Evolutionary conservation across 1,140 invertebrate genomes (phyloP).

Genomic region (Tetragnatha versicolor): DNA sequence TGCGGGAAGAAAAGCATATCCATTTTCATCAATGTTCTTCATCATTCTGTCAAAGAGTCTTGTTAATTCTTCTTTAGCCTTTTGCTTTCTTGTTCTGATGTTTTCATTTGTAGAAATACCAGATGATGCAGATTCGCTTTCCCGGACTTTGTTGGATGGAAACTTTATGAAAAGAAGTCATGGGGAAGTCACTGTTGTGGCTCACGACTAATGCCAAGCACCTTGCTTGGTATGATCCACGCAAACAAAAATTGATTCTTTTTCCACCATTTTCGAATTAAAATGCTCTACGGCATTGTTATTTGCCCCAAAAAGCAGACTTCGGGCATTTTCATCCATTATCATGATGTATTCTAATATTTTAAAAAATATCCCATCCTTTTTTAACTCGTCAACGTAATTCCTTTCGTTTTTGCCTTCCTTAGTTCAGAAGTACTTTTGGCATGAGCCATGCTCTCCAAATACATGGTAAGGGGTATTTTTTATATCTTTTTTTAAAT

Average conservation of each 20-base stretch:
- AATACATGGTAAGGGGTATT: slow-evolving; percentile 62
- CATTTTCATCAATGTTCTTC: no score
- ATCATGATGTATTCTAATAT: background rate
- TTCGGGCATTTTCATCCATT: slow-evolving; percentile 35
- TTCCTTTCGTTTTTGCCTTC: slow-evolving; percentile 57
- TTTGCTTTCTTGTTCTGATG: no score
- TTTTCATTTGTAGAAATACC: no score
- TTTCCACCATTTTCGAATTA: slow-evolving; percentile 63
- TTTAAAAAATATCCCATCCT: slow-evolving; percentile 37
- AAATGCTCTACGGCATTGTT: slow-evolving; percentile 65
- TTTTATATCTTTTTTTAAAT: slow-evolving; percentile 58
- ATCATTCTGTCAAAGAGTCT: no score
- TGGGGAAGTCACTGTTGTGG: no score
- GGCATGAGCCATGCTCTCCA: slow-evolving; percentile 67
- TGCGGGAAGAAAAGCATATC: no score
- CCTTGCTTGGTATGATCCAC: slow-evolving; percentile 57
- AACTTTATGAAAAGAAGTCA: no score
- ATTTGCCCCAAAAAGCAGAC: slow-evolving; percentile 61
- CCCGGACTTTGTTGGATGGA: no score
- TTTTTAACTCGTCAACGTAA: slow-evolving; percentile 39
- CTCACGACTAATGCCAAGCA: background rate
- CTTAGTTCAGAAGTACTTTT: slow-evolving; percentile 57
- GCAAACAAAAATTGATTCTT: slow-evolving; percentile 59
- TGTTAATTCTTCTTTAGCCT: no score
- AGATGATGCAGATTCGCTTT: no score